Evolutionary conservation across 2,113 vertebrate genomes (phyloP).

Genomic region (Peromyscus leucopus): DNA sequence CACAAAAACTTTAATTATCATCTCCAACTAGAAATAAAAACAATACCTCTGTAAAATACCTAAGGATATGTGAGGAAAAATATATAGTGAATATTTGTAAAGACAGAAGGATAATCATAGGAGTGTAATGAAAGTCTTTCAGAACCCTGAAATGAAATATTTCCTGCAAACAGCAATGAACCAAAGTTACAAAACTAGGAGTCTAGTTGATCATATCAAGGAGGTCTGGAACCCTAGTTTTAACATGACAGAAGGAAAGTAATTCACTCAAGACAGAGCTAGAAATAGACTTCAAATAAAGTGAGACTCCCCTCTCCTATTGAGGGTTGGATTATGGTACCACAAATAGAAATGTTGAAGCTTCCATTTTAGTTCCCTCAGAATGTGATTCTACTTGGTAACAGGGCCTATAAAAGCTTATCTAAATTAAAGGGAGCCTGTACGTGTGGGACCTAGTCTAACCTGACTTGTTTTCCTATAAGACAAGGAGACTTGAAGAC

Average conservation of each 20-base stretch:
- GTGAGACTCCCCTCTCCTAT: too few species aligned
- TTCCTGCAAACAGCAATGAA: background rate
- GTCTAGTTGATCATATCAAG: background rate
- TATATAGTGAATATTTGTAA: background rate
- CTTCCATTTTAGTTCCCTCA: background rate
- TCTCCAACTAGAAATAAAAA: background rate
- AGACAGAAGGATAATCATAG: background rate
- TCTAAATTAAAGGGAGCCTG: background rate
- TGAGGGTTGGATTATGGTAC: background rate
- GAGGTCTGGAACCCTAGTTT: background rate
- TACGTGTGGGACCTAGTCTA: too few species aligned
- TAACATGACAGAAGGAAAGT: background rate
- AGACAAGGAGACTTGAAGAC: background rate
- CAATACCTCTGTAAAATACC: background rate
- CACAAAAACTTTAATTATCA: background rate
- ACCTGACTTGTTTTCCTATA: background rate
- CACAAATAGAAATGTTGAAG: background rate
- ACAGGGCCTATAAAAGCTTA: background rate
- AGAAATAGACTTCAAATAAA: background rate
- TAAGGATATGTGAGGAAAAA: background rate
- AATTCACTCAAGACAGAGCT: background rate
- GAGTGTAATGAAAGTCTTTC: background rate
- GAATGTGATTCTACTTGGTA: background rate
- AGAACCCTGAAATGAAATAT: background rate
- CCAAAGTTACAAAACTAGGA: background rate